Conservation (phyloP, 2,797 vertebrate genomes). For the Halcyon smyrnensis region DNA sequence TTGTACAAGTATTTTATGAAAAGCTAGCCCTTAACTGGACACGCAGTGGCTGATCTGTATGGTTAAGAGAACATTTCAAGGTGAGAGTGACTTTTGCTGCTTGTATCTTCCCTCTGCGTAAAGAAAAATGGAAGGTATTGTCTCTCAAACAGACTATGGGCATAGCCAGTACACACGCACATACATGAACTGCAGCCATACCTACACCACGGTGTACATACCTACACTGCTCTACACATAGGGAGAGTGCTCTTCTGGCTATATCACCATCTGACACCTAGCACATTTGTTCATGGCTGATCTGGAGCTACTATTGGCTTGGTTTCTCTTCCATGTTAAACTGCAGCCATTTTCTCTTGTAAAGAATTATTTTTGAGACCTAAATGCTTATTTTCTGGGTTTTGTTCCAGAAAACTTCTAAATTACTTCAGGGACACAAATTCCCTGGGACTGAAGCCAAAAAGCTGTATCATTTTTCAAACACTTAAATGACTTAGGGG, state of each 20-base stretch:
- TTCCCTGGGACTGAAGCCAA: not conserved
- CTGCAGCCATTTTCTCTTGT: not conserved
- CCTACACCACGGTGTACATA: no score
- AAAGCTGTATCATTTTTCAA: not conserved
- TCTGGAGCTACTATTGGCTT: not conserved
- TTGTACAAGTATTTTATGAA: not conserved
- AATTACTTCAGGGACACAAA: not conserved
- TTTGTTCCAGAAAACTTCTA: not conserved
- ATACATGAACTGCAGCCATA: not conserved
- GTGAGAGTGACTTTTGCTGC: not conserved
- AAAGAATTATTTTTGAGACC: not conserved
- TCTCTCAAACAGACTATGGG: not conserved
- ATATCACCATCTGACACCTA: rapidly evolving
- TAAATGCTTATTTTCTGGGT: not conserved
- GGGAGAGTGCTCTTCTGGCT: not conserved
- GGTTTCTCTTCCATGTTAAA: not conserved
- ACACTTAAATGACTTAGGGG: not conserved
- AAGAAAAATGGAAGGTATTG: not conserved
- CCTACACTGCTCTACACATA: not conserved
- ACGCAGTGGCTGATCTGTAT: not conserved
- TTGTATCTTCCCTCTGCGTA: rapidly evolving
- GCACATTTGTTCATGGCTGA: not conserved
- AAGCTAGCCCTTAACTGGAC: not conserved
- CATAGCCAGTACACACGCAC: not conserved
- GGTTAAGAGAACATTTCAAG: not conserved